Base-by-base conservation (phyloP, 2,797 vertebrate species). In the Thalassophryne amazonica region DNA sequence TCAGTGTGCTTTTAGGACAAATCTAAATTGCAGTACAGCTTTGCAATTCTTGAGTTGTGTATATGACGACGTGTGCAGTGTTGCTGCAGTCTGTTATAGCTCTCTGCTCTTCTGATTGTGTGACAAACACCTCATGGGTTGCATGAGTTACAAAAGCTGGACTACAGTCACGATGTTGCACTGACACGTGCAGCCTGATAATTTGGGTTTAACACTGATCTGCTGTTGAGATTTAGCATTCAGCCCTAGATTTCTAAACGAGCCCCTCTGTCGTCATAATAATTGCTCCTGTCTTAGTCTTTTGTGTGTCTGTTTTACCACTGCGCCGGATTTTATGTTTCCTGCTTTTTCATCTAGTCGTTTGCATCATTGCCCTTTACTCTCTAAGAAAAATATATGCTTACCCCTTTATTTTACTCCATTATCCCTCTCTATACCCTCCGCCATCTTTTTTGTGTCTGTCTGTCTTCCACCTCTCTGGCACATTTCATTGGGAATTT, bases 401-500 rank as follows among this genome's bases (percentile, higher is more conserved):
- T 64, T 49, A 57, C 56, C 45, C 50, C 28, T 41, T 43, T 36
- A 24, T 37, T 25, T 38, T 28, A 25, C 21, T 9, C 0, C 27
- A 17, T 20, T 11, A 27, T 25, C 31, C 27, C 22, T 6, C 14
- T 21, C 19, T 7, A n/a, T 8, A 9, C 20, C 13, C 15, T 12
- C 8, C 4, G 6, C 9, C 30, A 14, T 42, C 25, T 58, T 23
- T 14, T 13, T 33, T 22, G 21, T 27, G 40, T 30, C 69, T 37
- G 20, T 46, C 59, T 29, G 6, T 33, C 19, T 41, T 36, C 48
- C 56, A 47, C 56, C 68, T 73, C 68, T 68, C 36, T 48, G 46
- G 45, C 58, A 48, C 48, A 61, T 76, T 81, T 78, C 67, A 56
- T 32, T 41, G 51, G 64, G 68, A 68, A 73, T 76, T 54, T 76